Evolutionary conservation across 2,797 vertebrate genomes (phyloP).

Genomic region (Chromobotia macracanthus): DNA sequence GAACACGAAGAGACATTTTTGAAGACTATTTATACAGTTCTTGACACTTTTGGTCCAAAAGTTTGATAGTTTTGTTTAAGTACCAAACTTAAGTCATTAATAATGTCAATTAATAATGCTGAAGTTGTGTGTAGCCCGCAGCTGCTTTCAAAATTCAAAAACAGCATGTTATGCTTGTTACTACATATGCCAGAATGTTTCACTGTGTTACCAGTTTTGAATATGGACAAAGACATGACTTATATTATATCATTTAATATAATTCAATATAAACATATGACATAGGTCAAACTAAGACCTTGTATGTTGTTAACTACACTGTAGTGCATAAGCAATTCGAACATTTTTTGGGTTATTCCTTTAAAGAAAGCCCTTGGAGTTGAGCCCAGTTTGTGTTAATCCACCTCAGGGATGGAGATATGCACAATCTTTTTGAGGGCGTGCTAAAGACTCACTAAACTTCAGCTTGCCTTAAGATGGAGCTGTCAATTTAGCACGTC

Average conservation of each 20-base stretch:
- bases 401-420: neutral
- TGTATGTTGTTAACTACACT: too few species aligned
- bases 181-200: too few species aligned
- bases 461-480: constrained; percentile 15
- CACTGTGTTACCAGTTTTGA: too few species aligned
- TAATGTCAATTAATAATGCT: too few species aligned
- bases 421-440: neutral
- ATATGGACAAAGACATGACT: too few species aligned
- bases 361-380: neutral
- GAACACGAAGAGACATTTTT: neutral
- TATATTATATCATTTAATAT: too few species aligned
- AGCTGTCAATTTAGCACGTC: constrained; percentile 36
- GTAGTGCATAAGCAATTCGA: neutral
- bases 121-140: too few species aligned
- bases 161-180: too few species aligned
- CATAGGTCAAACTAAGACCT: too few species aligned
- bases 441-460: constrained; percentile 1
- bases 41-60: neutral
- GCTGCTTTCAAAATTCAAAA: too few species aligned
- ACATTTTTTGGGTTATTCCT: neutral
- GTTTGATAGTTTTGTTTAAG: neutral
- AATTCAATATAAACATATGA: too few species aligned
- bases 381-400: neutral
- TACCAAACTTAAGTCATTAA: neutral
- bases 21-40: neutral